Evolutionary conservation across 1,140 invertebrate species (phyloP), one percentile per base, ranked within the genome.

Genomic region (Saxidomus purpurata): DNA sequence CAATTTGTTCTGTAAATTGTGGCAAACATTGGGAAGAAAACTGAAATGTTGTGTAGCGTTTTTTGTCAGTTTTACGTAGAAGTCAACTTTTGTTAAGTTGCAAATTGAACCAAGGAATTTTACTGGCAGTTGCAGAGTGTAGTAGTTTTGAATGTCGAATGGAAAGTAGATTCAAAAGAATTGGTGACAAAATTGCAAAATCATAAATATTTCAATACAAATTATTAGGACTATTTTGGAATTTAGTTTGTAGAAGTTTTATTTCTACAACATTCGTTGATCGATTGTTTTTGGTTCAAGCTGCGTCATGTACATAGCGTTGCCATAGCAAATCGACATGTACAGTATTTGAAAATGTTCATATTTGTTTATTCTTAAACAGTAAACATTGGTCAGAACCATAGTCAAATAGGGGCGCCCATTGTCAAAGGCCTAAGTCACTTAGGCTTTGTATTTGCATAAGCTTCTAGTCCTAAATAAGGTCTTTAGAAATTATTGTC

Each of bases 361-460:
- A 31, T 87, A 69, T 87, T 87, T 87, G 74, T 87, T 87, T 87
- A 49, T 80, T 69, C 59, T 43, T 6, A 25, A 67, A 79, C 55
- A 22, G 74, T 87, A 87, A 87, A 87, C 76, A 87, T 40, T 22
- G 76, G 43, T 40, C 38, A 38, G 55, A 87, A 80, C 25, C 6
- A 49, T 80, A 61, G 19, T n/a, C 59, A 87, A 87, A 87, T 47
- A 87, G 28, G 2, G 49, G 74, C 11, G 38, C 47, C 47, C 49
- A 86, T 87, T 87, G 55, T 79, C 22, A 49, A 25, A 49, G 47
- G 9, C 13, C 43, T 34, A 77, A 67, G 86, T 63, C 59, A 80
- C 77, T 80, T 80, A 77, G 34, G 1, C 4, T 49, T n/a, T 17
- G 38, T 87, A 69, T 87, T 87, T 87, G 52, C 22, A 31, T 34